Base-by-base conservation (phyloP, 2,888 invertebrate species). In the Diabrotica balteata region DNA sequence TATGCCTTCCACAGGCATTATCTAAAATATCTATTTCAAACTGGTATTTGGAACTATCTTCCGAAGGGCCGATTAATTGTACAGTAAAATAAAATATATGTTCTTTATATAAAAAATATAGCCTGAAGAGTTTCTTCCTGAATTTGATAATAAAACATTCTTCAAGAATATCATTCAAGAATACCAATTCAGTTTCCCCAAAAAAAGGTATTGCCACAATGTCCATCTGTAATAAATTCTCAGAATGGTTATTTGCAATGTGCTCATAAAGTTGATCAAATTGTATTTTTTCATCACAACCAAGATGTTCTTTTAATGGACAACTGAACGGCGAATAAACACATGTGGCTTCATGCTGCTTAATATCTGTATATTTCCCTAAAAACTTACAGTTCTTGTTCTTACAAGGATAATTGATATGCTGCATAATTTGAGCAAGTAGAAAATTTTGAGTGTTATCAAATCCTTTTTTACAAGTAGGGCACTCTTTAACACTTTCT, bases 231-330 rank as follows among this genome's bases (percentile, higher is more conserved):
- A 10, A 51, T 61, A 80, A 51, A 61, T 76, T 74, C 69, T 82
- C 80, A 55, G 75, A 74, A 70, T 83, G 82, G 4, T 69, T 53
- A 68, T 76, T 42, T 86, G 91, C 88, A 87, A 79, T 89, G 89
- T 53, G 86, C 87, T 77, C 86, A 88, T 6, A 70, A 9, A 77
- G 59, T 43, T 76, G 67, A 3, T 63, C 58, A n/a, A 67, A 61
- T 9, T 51, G 58, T 17, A 75, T 61, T 7, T 61, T 7, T 0
- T 44, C 58, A 5, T 60, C 11, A 58, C 79, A 79, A 7, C 62
- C 49, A 43, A 70, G 67, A 55, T 75, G 75, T 8, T 77, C 77
- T 47, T 68, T 57, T 10, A 79, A 53, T 44, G 78, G 78, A 65
- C 79, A 79, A 7, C 63, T 47, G 9, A 73, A 73, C 2, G 74